phyloP scores from a whole-genome alignment of 2,113 vertebrate species.

The Oryctolagus cuniculus region DNA sequence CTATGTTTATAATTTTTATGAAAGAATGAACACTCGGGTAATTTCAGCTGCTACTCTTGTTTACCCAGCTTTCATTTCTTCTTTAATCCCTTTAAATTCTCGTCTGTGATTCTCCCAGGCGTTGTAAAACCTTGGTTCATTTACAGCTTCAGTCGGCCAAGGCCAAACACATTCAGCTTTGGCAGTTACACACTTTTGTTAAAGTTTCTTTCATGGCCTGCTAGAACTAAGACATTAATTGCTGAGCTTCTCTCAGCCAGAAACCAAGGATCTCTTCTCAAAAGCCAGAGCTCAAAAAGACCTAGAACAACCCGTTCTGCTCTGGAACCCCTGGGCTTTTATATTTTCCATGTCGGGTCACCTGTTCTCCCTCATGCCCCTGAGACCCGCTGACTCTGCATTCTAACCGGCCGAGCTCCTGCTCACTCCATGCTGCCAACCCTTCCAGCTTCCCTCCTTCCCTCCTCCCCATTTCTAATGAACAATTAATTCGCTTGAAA shows the following conservation, averaged over 20 bases:
- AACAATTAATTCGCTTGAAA: constrained; percentile 57
- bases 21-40: not conserved
- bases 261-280: constrained; percentile 12
- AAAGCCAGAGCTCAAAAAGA: constrained; percentile 35
- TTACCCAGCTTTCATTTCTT: constrained; percentile 26
- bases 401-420: constrained; percentile 43
- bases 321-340: not conserved
- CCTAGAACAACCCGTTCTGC: not conserved
- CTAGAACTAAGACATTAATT: constrained; percentile 17
- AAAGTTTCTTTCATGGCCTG: not conserved
- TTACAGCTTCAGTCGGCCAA: constrained; percentile 22
- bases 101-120: not conserved
- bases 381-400: constrained; percentile 38
- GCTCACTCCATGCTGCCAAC: not conserved
- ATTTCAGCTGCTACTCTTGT: not conserved
- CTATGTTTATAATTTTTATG: constrained; percentile 20
- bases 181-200: not conserved
- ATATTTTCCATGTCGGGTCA: not conserved
- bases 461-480: constrained; percentile 14
- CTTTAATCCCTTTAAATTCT: constrained; percentile 35
- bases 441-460: not conserved
- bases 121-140: constrained; percentile 20
- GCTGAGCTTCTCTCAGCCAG: not conserved
- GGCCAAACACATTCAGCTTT: not conserved
- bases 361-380: not conserved